These are phyloP conservation scores for Lethrus apterus DNA, from an alignment of 1,140 invertebrate species.

Conservation along the genomic window DNA sequence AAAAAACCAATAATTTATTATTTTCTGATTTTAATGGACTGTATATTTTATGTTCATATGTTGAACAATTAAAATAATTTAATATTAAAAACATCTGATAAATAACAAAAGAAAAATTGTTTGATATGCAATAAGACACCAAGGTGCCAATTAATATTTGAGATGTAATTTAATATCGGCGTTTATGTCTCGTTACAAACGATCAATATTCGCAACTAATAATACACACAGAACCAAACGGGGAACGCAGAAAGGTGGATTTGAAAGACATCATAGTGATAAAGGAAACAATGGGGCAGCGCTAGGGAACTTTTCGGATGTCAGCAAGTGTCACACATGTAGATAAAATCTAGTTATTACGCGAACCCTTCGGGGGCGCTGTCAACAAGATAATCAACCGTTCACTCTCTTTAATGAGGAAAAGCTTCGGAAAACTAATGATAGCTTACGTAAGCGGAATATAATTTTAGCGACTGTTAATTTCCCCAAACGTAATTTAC, in stretches of 20 bases:
- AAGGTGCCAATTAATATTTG: too few relatives aligned
- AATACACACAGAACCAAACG: neutral
- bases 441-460: slow-evolving; percentile 6
- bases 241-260: neutral
- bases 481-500: too few relatives aligned
- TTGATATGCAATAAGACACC: too few relatives aligned
- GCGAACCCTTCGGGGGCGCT: neutral
- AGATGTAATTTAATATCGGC: too few relatives aligned
- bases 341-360: slow-evolving; percentile 3
- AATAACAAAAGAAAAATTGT: too few relatives aligned
- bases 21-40: too few relatives aligned
- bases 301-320: neutral
- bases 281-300: slow-evolving; percentile 3
- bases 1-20: too few relatives aligned
- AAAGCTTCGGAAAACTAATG: slow-evolving; percentile 3
- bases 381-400: slow-evolving; percentile 4
- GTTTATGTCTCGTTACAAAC: too few relatives aligned
- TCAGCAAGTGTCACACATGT: slow-evolving; percentile 9
- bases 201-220: slow-evolving; percentile 9
- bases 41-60: too few relatives aligned
- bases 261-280: neutral
- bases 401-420: slow-evolving; percentile 1
- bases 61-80: too few relatives aligned
- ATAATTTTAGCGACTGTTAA: too few relatives aligned
- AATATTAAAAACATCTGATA: too few relatives aligned